Evolutionary conservation across 2,113 vertebrate genomes (phyloP).

Genomic region (Melanerpes formicivorus): DNA sequence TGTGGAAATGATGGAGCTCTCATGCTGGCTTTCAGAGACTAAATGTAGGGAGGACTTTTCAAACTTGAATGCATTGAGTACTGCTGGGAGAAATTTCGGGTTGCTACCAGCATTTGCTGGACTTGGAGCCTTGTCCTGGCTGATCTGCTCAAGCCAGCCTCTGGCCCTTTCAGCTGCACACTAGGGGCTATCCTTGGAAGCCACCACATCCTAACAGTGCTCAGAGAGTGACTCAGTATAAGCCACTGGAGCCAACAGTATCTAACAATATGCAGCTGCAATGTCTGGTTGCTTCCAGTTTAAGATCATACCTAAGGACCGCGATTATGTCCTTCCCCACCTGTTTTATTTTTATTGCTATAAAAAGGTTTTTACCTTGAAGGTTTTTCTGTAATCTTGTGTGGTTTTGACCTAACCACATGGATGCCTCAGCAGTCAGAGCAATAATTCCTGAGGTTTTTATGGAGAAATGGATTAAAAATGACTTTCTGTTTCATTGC

Average conservation of each 20-base stretch:
- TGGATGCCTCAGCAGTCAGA: neutral
- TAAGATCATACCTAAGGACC: neutral
- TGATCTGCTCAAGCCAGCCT: neutral
- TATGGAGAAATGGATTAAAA: neutral
- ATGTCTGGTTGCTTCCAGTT: conserved; percentile 26
- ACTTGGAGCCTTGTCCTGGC: neutral
- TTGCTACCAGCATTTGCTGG: neutral
- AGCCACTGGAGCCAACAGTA: neutral
- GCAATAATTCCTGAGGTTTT: neutral
- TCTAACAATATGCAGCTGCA: neutral
- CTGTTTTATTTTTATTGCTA: neutral
- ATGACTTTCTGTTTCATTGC: neutral
- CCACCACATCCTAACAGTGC: neutral
- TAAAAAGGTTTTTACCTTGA: neutral
- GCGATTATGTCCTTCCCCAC: conserved; percentile 14
- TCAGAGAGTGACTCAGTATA: neutral
- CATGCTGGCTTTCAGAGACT: neutral
- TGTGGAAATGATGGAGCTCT: neutral
- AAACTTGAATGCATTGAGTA: neutral
- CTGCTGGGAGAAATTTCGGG: neutral
- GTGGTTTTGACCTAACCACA: neutral
- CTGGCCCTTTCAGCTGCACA: neutral
- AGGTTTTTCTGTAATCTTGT: neutral
- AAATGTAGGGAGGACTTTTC: neutral
- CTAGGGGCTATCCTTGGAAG: neutral